Base-by-base conservation (phyloP, 2,888 invertebrate genomes). In the Leucania comma region DNA sequence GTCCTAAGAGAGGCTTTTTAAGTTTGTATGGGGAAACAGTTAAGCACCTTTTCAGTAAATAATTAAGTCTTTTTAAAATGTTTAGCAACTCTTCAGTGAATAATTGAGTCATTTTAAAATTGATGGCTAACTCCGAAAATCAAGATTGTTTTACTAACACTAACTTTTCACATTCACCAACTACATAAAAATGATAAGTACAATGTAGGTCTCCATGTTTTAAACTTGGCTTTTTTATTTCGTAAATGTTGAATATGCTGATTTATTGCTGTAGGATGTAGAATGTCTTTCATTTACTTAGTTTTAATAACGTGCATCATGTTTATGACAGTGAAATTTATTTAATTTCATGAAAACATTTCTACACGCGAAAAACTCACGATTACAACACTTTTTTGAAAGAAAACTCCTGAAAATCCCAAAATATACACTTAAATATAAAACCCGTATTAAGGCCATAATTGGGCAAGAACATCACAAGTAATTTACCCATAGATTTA, bases 391-490 rank as follows among this genome's bases (percentile, higher is more conserved):
- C 2, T n/a, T 48, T 48, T 48, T 48, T 48, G n/a, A n/a, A 3
- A 8, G 20, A n/a, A 48, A 1, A 48, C 46, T 48, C 46, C 46
- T 48, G 46, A 48, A 42, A 48, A 9, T 48, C 8, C 8, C 46
- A 48, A 48, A 48, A 58, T 60, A 58, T 26, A n/a, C 61, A 54
- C 76, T 29, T 32, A n/a, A 57, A 14, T 51, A 35, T 8, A 38
- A 75, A 53, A 58, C 6, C 60, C 20, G 22, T 17, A 10, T 24
- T 6, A 24, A 3, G 8, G 14, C 58, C 61, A 35, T 17, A 0
- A 8, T 0, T 32, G 17, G 48, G 20, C 35, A 59, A 32, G 32
- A 20, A 80, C 63, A 38, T 59, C 74, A 68, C 74, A 60, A 42
- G 48, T 24, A 83, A 17, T 69, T 26, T n/a, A 69, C 54, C 8